Conservation (phyloP, 2,888 invertebrate species). For the Pachliopta kotzebuea region DNA sequence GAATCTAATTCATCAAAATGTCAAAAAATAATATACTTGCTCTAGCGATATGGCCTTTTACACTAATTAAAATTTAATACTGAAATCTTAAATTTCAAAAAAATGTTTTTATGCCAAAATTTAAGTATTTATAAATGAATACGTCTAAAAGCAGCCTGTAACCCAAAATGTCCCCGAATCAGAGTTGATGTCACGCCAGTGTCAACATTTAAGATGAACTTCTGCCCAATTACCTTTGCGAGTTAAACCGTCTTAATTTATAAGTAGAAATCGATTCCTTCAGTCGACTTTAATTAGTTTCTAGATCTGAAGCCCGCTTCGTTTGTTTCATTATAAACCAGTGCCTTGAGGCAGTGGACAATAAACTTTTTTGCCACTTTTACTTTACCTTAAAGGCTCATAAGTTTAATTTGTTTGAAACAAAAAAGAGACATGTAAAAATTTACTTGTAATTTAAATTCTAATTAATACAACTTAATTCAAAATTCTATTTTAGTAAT, state of each 20-base stretch:
- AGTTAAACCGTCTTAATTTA: slow-evolving; percentile 72
- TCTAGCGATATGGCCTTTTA: too few relatives aligned
- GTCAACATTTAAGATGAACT: slow-evolving; percentile 70
- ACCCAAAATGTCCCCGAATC: slow-evolving; percentile 38
- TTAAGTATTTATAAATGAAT: neutral
- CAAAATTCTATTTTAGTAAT: too few relatives aligned
- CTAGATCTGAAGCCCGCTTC: slow-evolving; percentile 59
- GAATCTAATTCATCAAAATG: too few relatives aligned
- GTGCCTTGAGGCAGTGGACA: slow-evolving; percentile 37
- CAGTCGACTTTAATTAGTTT: slow-evolving; percentile 74
- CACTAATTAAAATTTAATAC: too few relatives aligned
- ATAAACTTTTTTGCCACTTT: slow-evolving; percentile 17
- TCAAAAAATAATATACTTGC: too few relatives aligned
- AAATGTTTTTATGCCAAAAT: neutral
- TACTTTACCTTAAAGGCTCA: neutral
- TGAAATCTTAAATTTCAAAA: too few relatives aligned
- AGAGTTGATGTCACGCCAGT: slow-evolving; percentile 47
- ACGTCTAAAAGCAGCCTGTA: slow-evolving; percentile 35
- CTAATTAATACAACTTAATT: too few relatives aligned
- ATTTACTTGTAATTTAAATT: too few relatives aligned
- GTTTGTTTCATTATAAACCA: slow-evolving; percentile 62
- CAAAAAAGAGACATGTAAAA: too few relatives aligned
- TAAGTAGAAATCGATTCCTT: slow-evolving; percentile 69
- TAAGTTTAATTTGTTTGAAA: neutral
- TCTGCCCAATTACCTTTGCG: slow-evolving; percentile 71